Conservation (phyloP, 2,888 invertebrate genomes). For the Monopis laevigella region DNA sequence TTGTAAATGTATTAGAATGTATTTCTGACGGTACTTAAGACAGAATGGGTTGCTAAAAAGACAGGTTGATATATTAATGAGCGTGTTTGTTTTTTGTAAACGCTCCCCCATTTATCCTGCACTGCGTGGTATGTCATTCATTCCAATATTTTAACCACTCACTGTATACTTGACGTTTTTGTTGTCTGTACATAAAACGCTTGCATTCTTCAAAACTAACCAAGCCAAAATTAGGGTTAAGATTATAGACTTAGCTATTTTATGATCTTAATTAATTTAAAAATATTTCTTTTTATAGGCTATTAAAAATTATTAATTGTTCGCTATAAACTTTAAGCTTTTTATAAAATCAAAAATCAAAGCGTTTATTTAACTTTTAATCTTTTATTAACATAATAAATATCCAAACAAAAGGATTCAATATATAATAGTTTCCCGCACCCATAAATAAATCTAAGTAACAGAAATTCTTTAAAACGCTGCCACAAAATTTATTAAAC, state of each 20-base stretch:
- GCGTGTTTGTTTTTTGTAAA: conserved; percentile 60
- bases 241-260: too few relatives aligned
- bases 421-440: conserved; percentile 3
- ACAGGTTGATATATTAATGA: conserved; percentile 68
- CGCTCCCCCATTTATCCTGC: conserved; percentile 60
- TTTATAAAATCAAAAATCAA: not conserved
- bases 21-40: conserved; percentile 44
- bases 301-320: conserved; percentile 3
- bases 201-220: conserved; percentile 35
- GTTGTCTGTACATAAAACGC: conserved; percentile 54
- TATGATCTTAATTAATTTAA: not conserved
- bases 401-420: conserved; percentile 6
- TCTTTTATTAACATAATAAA: not conserved
- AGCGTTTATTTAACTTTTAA: too few relatives aligned
- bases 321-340: not conserved
- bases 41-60: conserved; percentile 47
- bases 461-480: not conserved
- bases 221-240: conserved; percentile 6
- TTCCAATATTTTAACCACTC: conserved; percentile 65
- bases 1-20: not conserved
- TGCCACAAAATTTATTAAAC: conserved; percentile 45
- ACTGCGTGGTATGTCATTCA: conserved; percentile 66
- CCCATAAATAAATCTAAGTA: not conserved
- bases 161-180: conserved; percentile 50
- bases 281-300: conserved; percentile 2